phyloP scores from a whole-genome alignment of 2,797 vertebrate genomes.

The Loris lydekkerianus region DNA sequence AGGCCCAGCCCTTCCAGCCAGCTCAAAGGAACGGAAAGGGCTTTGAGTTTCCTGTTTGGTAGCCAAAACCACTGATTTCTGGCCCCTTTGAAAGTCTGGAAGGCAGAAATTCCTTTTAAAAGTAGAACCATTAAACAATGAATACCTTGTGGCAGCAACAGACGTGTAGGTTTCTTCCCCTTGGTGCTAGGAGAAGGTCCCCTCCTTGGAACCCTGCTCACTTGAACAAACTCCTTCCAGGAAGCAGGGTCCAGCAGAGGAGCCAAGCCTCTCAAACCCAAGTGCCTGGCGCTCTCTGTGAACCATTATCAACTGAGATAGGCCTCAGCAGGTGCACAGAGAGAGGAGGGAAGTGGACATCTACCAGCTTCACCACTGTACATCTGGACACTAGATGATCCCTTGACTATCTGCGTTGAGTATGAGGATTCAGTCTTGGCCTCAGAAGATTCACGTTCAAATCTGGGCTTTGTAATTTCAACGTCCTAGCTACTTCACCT shows the following conservation, averaged over 20 bases:
- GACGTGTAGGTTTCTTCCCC: not conserved
- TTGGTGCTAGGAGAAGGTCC: not conserved
- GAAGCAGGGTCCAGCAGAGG: not conserved
- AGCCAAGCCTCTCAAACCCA: not conserved
- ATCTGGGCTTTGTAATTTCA: not conserved
- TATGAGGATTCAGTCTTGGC: not conserved
- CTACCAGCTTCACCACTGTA: not conserved
- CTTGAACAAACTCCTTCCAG: not conserved
- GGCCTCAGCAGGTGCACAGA: not conserved
- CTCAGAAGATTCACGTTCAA: slow-evolving; percentile 1
- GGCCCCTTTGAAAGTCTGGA: slow-evolving; percentile 73
- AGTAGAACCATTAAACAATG: not conserved
- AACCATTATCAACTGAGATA: not conserved
- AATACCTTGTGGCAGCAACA: not conserved
- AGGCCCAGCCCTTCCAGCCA: slow-evolving; percentile 73
- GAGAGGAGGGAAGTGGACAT: not conserved
- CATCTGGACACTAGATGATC: not conserved
- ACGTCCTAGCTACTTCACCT: not conserved
- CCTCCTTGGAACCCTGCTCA: not conserved
- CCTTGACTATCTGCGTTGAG: fast-evolving
- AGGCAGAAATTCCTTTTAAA: slow-evolving; percentile 62
- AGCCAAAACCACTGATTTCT: slow-evolving; percentile 81
- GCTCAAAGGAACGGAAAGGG: slow-evolving; percentile 81
- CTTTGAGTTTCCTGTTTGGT: slow-evolving; percentile 84
- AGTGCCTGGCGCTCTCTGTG: not conserved